phyloP scores from a whole-genome alignment of 2,888 invertebrate species.

The Formica aserva region DNA sequence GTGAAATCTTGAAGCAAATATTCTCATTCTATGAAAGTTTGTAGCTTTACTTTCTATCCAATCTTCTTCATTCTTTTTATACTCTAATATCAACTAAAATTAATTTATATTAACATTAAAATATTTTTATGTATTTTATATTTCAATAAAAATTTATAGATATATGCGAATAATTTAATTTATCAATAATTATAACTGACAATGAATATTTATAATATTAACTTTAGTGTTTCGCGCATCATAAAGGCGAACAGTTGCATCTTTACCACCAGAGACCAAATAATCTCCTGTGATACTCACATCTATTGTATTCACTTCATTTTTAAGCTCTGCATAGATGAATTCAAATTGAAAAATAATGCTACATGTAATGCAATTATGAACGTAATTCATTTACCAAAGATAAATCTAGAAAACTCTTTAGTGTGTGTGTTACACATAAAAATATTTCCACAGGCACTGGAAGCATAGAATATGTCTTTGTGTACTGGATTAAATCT shows the following conservation, averaged over 20 bases:
- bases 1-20: conserved; percentile 86
- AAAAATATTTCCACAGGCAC: conserved; percentile 82
- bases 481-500: conserved; percentile 77
- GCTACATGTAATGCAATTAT: neutral
- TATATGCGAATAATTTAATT: neutral
- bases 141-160: neutral
- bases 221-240: conserved; percentile 82
- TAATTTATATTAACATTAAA: neutral
- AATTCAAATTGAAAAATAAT: neutral
- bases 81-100: conserved; percentile 73
- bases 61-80: conserved; percentile 70
- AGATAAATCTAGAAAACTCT: conserved; percentile 75
- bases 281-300: conserved; percentile 75
- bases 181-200: neutral
- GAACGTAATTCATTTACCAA: conserved; percentile 71
- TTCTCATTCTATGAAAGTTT: conserved; percentile 80
- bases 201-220: conserved; percentile 45
- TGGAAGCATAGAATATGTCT: conserved; percentile 80
- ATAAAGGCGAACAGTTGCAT: conserved; percentile 83
- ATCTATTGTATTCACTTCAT: conserved; percentile 84
- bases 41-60: conserved; percentile 67
- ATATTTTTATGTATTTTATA: neutral
- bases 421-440: conserved; percentile 76
- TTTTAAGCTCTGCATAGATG: conserved; percentile 78
- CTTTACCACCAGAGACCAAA: conserved; percentile 83